Evolutionary conservation across 2,797 vertebrate genomes (phyloP).

Genomic region (Hoplostethus mediterraneus): DNA sequence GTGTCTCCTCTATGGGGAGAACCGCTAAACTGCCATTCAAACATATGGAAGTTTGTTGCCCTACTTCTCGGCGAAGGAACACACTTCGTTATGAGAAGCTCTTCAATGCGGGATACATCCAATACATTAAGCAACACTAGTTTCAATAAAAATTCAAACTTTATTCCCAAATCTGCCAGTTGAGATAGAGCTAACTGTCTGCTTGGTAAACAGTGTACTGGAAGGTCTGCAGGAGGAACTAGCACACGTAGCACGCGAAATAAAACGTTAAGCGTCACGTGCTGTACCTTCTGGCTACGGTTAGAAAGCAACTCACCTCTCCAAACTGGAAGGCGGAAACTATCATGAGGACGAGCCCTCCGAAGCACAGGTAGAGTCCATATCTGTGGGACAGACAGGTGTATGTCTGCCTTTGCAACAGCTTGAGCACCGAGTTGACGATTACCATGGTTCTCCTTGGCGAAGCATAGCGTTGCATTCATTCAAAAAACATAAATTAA

Average conservation of each 20-base stretch:
- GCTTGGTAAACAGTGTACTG: not conserved
- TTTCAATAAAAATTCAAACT: not conserved
- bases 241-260: too few species aligned
- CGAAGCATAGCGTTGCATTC: conserved; percentile 79
- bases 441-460: conserved; percentile 89
- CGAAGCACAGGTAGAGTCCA: conserved; percentile 96
- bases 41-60: not conserved
- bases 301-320: conserved; percentile 87
- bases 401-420: conserved; percentile 96
- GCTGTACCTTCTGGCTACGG: not conserved
- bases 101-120: not conserved
- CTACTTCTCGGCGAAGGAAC: too few species aligned
- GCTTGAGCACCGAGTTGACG: conserved; percentile 89
- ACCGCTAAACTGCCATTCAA: not conserved
- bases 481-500: conserved; percentile 43
- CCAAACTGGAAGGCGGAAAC: conserved; percentile 98
- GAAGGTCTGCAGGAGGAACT: not conserved
- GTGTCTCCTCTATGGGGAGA: too few species aligned
- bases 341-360: conserved; percentile 95
- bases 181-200: too few species aligned
- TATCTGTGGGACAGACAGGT: conserved; percentile 97
- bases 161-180: not conserved
- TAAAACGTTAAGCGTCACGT: too few species aligned
- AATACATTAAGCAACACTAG: not conserved
- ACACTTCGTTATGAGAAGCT: too few species aligned